A percentile compares a stretch with the other conserved stretches of the same genome.
Conservation (phyloP, 2,797 vertebrate species). For the Falco peregrinus region DNA sequence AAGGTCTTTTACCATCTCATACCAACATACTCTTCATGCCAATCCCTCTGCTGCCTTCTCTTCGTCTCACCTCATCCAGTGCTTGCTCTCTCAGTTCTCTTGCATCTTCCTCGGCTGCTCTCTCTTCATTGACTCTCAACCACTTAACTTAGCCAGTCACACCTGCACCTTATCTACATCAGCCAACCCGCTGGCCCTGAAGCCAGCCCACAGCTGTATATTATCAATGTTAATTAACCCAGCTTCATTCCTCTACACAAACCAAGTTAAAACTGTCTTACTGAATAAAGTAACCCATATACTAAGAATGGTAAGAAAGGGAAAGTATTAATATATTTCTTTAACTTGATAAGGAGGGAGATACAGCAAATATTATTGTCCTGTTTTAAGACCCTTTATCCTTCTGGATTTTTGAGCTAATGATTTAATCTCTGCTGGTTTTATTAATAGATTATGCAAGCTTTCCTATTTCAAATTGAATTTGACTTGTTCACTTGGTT, state of each 20-base stretch:
- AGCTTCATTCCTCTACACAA: neutral
- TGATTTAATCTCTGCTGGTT: neutral
- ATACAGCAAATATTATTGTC: neutral
- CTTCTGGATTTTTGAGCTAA: neutral
- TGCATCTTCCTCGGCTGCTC: no score
- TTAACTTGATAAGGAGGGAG: neutral
- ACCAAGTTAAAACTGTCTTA: neutral
- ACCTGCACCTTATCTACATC: no score
- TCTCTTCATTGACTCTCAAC: no score
- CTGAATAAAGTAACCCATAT: neutral
- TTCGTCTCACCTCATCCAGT: no score
- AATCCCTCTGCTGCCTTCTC: no score
- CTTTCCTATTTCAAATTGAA: neutral
- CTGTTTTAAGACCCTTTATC: neutral
- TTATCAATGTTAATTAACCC: no score
- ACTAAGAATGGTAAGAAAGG: neutral
- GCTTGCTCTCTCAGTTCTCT: no score
- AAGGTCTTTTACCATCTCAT: no score
- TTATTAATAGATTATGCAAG: neutral
- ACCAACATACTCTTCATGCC: no score
- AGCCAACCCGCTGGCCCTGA: no score
- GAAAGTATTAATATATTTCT: neutral
- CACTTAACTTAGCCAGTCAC: no score
- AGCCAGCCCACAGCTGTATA: no score
- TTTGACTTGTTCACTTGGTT: neutral